phyloP scores from a whole-genome alignment of 2,888 invertebrate genomes.

The Lycophotia porphyrea region DNA sequence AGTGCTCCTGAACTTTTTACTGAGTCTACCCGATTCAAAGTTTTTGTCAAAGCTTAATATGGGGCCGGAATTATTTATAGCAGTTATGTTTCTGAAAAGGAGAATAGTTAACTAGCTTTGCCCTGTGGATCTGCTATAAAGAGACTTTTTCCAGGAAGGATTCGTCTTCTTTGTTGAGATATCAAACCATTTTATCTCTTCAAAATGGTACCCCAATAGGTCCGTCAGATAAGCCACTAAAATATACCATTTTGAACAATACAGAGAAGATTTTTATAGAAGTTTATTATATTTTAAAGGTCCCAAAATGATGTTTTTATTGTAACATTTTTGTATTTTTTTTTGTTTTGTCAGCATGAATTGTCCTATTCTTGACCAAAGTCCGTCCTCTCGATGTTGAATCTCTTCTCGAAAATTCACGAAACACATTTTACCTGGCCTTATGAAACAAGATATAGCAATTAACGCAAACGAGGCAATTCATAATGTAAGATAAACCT shows the following conservation, averaged over 20 bases:
- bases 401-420: not conserved
- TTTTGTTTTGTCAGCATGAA: too few relatives aligned
- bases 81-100: conserved; percentile 41
- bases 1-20: conserved; percentile 64
- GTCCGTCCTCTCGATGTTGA: not conserved
- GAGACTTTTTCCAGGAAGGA: not conserved
- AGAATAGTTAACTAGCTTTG: conserved; percentile 10
- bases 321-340: not conserved
- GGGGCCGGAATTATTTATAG: conserved; percentile 57
- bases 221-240: not conserved
- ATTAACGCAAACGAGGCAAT: conserved; percentile 9
- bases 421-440: not conserved
- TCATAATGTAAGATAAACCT: conserved; percentile 28
- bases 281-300: not conserved
- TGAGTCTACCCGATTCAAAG: conserved; percentile 43
- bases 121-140: not conserved
- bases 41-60: conserved; percentile 58
- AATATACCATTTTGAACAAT: not conserved
- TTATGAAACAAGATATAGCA: not conserved
- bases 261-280: not conserved
- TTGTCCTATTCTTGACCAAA: not conserved
- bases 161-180: not conserved
- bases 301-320: not conserved
- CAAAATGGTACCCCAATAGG: not conserved
- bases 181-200: not conserved